Base-by-base conservation (phyloP, 2,888 invertebrate genomes). In the Julus scanicus region DNA sequence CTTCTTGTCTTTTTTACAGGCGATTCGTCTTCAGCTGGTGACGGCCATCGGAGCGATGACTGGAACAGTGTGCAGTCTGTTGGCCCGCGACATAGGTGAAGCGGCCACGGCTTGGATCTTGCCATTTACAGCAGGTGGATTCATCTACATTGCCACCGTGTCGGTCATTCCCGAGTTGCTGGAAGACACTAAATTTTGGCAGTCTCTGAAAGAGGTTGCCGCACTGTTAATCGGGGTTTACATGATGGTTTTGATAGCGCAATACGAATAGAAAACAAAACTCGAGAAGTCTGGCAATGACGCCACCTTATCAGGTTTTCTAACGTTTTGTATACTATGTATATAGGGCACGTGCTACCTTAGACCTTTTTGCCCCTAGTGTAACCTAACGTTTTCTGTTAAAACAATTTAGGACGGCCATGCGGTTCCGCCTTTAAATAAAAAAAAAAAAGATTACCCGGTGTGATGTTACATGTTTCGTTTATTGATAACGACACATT, bases 111-210 rank as follows among this genome's bases (percentile, higher is more conserved):
- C 95, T 8, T 97, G 98, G 95, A 96, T 99, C 88, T 93, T 99
- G 88, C 99, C 99, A 17, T 99, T 99, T 91, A 99, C 99, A 40
- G 99, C 99, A 84, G 99, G 98, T 90, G 98, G 99, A n/a, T 99
- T 99, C 92, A 99, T 99, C 92, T 99, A 99, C 92, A 99, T 99
- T 91, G 99, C 99, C 37, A 97, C 99, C 29, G 99, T 99, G 0
- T 99, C 99, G 89, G 98, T 99, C 39, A 97, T 99, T 91, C 99
- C 99, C 11, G 99, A 99, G 93, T 94, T 99, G 86, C 93, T 99
- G 90, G 96, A 97, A 92, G 97, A 98, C 91, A 94, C 94, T 53
- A 96, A 96, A 91, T 94, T 98, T 88, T 94, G 95, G 91, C 98
- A 99, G 92, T 97, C 97, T 83, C 93, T 98, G 11, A 96, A 96